Evolutionary conservation across 2,797 vertebrate species (phyloP).

Genomic region (Echiichthys vipera): DNA sequence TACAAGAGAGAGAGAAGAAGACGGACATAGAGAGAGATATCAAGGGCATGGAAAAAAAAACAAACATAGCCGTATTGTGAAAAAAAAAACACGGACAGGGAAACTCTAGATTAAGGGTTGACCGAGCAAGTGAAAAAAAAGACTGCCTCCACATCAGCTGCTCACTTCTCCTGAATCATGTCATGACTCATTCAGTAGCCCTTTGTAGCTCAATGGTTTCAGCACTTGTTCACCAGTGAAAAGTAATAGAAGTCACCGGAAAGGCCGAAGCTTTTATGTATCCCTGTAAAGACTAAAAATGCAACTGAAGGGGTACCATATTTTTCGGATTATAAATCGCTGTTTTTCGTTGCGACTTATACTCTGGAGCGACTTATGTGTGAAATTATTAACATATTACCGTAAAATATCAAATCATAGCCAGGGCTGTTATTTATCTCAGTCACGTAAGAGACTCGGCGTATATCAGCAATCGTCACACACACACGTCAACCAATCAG

Average conservation of each 20-base stretch:
- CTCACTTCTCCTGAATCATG: slow-evolving; percentile 23
- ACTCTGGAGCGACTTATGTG: too few species aligned
- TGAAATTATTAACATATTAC: too few species aligned
- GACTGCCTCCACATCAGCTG: slow-evolving; percentile 34
- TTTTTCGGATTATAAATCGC: too few species aligned
- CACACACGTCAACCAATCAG: too few species aligned
- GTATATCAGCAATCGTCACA: too few species aligned
- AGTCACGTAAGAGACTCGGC: too few species aligned
- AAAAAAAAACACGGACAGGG: background rate
- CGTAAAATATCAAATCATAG: too few species aligned
- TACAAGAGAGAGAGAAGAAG: background rate
- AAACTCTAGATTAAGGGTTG: background rate
- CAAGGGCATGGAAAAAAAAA: background rate
- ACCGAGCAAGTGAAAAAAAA: slow-evolving; percentile 1
- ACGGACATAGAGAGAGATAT: background rate
- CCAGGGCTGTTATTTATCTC: too few species aligned
- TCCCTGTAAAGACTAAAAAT: background rate
- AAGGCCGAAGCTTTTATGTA: background rate
- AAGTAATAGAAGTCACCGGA: slow-evolving; percentile 8
- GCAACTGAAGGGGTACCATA: background rate
- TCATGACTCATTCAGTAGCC: slow-evolving; percentile 32
- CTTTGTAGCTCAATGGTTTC: background rate
- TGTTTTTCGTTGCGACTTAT: too few species aligned
- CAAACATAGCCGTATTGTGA: background rate
- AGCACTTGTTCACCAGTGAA: slow-evolving; percentile 16